Evolutionary conservation across 2,113 vertebrate genomes (phyloP).

Genomic region (Labeo catla): DNA sequence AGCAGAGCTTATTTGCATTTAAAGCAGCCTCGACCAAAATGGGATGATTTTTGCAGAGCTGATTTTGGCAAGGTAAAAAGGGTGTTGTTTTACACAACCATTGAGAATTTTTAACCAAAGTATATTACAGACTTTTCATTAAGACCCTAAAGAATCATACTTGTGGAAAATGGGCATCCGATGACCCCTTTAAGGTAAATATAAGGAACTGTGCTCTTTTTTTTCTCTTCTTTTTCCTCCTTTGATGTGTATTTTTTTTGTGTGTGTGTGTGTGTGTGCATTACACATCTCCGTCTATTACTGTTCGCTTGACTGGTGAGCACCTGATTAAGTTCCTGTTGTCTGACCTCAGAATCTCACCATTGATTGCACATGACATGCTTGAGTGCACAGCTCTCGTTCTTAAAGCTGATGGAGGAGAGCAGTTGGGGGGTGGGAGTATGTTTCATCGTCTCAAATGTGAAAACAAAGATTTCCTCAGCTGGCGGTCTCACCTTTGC

Average conservation of each 20-base stretch:
- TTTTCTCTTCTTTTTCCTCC: neutral
- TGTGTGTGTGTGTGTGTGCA: neutral
- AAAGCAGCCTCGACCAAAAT: too few species aligned
- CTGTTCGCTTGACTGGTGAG: neutral
- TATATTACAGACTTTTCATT: too few species aligned
- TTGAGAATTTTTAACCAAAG: too few species aligned
- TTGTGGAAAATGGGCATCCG: too few species aligned
- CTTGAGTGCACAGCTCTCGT: slow-evolving; percentile 11
- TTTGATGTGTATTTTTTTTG: neutral
- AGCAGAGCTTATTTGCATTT: too few species aligned
- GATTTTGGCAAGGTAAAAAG: too few species aligned
- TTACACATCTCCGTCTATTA: neutral
- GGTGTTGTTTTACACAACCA: too few species aligned
- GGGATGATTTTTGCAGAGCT: too few species aligned
- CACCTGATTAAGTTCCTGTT: slow-evolving; percentile 48
- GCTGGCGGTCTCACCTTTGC: neutral
- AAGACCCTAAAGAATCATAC: too few species aligned
- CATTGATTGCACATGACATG: slow-evolving; percentile 32
- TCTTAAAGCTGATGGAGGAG: neutral
- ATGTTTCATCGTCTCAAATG: neutral
- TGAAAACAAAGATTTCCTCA: slow-evolving; percentile 3
- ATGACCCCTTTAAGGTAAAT: too few species aligned
- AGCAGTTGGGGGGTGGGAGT: neutral
- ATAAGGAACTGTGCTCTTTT: neutral
- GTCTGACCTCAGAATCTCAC: slow-evolving; percentile 25